Percentiles rank a stretch among this genome's conserved stretches.
Evolutionary conservation across 2,888 invertebrate genomes (phyloP).

Genomic region (Himalopsyche kuldschensis): DNA sequence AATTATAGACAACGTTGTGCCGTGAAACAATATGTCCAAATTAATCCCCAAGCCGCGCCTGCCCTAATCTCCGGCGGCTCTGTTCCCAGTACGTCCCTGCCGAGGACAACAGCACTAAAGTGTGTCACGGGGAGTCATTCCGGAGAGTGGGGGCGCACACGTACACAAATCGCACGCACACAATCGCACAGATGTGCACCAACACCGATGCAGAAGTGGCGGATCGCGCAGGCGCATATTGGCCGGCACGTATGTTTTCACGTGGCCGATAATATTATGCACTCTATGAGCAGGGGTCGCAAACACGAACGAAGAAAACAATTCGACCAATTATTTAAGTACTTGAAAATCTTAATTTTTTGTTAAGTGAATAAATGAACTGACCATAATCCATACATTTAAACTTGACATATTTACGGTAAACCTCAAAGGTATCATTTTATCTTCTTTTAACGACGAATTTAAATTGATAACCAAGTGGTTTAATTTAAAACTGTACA

Average conservation of each 20-base stretch:
- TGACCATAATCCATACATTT: too few relatives aligned
- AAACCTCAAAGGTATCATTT: too few relatives aligned
- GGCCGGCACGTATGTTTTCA: not conserved
- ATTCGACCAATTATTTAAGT: too few relatives aligned
- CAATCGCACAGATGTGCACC: not conserved
- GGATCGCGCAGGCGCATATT: not conserved
- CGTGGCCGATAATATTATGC: not conserved
- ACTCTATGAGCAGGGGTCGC: not conserved
- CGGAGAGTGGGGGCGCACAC: not conserved
- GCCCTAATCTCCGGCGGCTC: not conserved
- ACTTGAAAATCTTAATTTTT: too few relatives aligned
- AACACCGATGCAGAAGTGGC: not conserved
- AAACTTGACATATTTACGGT: too few relatives aligned
- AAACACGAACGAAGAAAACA: not conserved
- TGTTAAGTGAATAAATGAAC: too few relatives aligned
- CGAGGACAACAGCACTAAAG: conserved; percentile 20
- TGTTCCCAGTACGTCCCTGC: not conserved
- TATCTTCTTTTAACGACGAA: too few relatives aligned
- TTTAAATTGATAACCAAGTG: too few relatives aligned
- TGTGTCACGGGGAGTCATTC: conserved; percentile 16
- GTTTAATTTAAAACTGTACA: too few relatives aligned
- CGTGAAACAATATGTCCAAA: not conserved
- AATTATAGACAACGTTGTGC: not conserved
- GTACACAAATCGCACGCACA: not conserved
- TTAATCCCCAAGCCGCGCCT: conserved; percentile 1